phyloP scores from a whole-genome alignment of 2,888 invertebrate genomes.

The Lithophane ornitopus region DNA sequence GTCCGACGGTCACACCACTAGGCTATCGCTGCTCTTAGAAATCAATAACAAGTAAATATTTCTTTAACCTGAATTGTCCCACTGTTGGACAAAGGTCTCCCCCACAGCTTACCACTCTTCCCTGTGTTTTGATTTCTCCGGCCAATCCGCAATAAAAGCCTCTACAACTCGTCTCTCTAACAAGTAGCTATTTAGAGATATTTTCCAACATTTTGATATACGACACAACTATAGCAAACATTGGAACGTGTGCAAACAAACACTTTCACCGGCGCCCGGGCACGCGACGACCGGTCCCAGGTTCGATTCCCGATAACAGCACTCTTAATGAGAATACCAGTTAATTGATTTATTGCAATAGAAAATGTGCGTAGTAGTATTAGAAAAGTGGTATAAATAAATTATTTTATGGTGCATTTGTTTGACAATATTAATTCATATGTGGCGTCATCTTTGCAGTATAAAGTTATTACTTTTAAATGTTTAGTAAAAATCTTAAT shows the following conservation, averaged over 20 bases:
- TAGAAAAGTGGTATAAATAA: slow-evolving; percentile 56
- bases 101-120: no score
- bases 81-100: no score
- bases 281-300: slow-evolving; percentile 83
- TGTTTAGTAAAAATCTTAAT: background rate
- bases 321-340: slow-evolving; percentile 86
- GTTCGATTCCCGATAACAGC: slow-evolving; percentile 88
- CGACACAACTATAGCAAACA: slow-evolving; percentile 56
- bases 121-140: no score
- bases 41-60: no score
- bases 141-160: no score
- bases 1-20: no score
- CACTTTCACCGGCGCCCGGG: slow-evolving; percentile 86
- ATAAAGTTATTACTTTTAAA: background rate
- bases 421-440: slow-evolving; percentile 40
- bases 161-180: no score
- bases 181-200: slow-evolving; percentile 32
- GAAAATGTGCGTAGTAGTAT: slow-evolving; percentile 61
- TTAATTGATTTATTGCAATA: slow-evolving; percentile 85
- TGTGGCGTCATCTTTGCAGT: background rate
- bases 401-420: slow-evolving; percentile 36
- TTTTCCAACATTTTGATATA: slow-evolving; percentile 65
- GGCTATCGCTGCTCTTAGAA: no score
- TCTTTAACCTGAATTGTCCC: no score
- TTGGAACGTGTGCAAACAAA: slow-evolving; percentile 76